Percentiles rank a stretch among this genome's conserved stretches.
Evolutionary conservation across 2,113 vertebrate genomes (phyloP).

Genomic region (Labrus mixtus): DNA sequence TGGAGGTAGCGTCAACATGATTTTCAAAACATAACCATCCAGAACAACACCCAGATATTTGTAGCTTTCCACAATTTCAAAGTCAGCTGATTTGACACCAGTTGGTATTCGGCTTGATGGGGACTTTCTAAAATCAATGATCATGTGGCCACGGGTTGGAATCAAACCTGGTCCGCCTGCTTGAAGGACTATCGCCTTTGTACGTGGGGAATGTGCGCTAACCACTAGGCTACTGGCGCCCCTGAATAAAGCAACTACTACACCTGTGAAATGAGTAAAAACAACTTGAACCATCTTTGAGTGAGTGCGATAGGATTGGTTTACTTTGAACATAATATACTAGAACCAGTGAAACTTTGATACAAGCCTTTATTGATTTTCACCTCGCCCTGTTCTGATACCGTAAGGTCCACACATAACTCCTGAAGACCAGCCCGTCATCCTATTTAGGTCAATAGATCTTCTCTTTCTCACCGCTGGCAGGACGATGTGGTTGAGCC

Average conservation of each 20-base stretch:
- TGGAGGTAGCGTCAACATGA: too few species aligned
- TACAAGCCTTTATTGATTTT: slow-evolving; percentile 46
- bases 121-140: too few species aligned
- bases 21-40: too few species aligned
- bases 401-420: slow-evolving; percentile 45
- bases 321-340: slow-evolving; percentile 38
- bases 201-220: too few species aligned
- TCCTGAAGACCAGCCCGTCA: slow-evolving; percentile 41
- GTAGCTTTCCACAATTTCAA: too few species aligned
- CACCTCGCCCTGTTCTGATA: slow-evolving; percentile 15
- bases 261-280: background rate
- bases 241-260: slow-evolving; percentile 6
- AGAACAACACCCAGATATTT: too few species aligned
- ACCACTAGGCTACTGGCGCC: too few species aligned
- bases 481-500: slow-evolving; percentile 16
- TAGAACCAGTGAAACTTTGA: slow-evolving; percentile 31
- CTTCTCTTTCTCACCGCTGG: slow-evolving; percentile 28
- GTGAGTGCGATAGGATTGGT: slow-evolving; percentile 2
- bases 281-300: background rate
- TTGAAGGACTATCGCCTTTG: too few species aligned
- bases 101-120: too few species aligned
- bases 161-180: too few species aligned
- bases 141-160: too few species aligned
- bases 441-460: slow-evolving; percentile 49
- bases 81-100: too few species aligned